A percentile compares a stretch with the other conserved stretches of the same genome.
Evolutionary conservation across 2,113 vertebrate genomes (phyloP).

Genomic region (Bubo blakistoni): DNA sequence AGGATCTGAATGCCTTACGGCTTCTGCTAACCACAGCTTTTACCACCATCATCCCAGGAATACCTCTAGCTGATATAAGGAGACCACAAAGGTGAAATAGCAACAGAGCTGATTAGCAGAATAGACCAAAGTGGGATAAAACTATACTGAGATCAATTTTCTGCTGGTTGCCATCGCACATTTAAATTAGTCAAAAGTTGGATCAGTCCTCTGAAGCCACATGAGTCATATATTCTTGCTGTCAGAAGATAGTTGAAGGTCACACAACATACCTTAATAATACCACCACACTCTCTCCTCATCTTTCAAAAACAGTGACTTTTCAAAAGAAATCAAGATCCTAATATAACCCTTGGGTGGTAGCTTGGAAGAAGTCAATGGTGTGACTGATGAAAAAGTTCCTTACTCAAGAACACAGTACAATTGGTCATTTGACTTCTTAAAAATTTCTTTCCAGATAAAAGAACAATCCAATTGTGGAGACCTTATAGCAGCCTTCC

Average conservation of each 20-base stretch:
- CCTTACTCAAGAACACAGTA: not conserved
- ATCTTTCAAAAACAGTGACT: not conserved
- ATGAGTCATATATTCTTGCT: not conserved
- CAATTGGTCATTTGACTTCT: not conserved
- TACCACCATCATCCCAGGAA: not conserved
- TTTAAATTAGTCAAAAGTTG: not conserved
- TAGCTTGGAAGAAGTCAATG: not conserved
- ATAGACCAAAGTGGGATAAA: not conserved
- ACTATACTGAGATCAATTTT: not conserved
- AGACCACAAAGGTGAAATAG: not conserved
- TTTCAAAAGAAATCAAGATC: not conserved
- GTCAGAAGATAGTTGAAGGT: not conserved
- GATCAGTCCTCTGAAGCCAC: not conserved
- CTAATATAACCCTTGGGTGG: not conserved
- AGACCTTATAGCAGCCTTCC: not conserved
- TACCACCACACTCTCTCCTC: not conserved
- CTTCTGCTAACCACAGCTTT: not conserved
- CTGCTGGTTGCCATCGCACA: not conserved
- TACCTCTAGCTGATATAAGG: not conserved
- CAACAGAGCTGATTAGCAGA: fast-evolving
- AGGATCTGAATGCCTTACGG: not conserved
- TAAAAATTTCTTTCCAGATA: not conserved
- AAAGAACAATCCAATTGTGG: not conserved
- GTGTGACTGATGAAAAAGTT: not conserved
- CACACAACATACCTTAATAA: not conserved